phyloP scores from a whole-genome alignment of 1,140 invertebrate species.

The Stegodyphus mimosarum region DNA sequence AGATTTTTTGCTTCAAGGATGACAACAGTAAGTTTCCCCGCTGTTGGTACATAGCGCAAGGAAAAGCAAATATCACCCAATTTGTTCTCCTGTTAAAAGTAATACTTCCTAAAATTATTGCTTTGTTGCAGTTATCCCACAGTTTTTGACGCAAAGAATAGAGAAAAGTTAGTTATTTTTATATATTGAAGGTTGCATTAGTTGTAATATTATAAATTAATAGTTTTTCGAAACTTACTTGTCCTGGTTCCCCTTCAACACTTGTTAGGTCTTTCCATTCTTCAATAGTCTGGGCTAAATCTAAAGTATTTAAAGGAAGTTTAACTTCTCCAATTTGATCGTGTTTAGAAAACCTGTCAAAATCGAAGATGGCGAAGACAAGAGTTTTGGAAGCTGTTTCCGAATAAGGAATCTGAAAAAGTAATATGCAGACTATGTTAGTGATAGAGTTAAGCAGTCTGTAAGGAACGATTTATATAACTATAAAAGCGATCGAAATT shows the following conservation, averaged over 20 bases:
- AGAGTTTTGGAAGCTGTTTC: constrained; percentile 75
- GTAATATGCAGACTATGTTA: too few species aligned
- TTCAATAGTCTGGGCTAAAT: constrained; percentile 98
- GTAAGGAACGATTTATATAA: too few species aligned
- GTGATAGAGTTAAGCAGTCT: too few species aligned
- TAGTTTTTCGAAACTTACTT: constrained; percentile 85
- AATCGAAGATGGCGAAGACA: constrained; percentile 99
- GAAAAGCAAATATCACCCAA: constrained; percentile 82
- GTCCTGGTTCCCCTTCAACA: constrained; percentile 98
- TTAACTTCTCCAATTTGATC: constrained; percentile 99
- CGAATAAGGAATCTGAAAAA: constrained; percentile 73
- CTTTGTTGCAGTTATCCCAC: too few species aligned
- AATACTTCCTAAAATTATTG: too few species aligned
- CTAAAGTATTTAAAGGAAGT: constrained; percentile 96
- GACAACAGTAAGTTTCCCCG: constrained; percentile 80
- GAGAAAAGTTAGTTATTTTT: too few species aligned
- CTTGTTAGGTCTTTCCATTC: constrained; percentile 98
- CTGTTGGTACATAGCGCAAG: constrained; percentile 81
- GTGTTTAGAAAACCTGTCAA: constrained; percentile 99
- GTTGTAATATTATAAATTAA: background rate
- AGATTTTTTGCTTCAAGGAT: constrained; percentile 84
- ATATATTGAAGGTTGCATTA: background rate
- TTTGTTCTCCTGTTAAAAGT: constrained; percentile 84
- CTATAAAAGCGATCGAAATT: too few species aligned
- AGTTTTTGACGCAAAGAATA: too few species aligned